A percentile compares a stretch with the other conserved stretches of the same genome.
Conservation (phyloP, 2,888 invertebrate genomes). For the Spisula solida region DNA sequence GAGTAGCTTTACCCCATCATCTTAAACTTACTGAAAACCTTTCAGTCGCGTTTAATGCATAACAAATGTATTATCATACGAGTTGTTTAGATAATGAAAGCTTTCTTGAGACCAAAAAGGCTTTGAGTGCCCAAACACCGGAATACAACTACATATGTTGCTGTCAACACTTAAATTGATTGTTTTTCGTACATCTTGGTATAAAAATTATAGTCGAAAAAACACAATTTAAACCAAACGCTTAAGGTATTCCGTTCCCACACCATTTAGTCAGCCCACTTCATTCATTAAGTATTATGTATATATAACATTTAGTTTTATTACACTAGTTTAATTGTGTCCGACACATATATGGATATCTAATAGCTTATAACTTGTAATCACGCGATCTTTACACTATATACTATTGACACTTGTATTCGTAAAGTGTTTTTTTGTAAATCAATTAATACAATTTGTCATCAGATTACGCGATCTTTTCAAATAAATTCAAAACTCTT, state of each 20-base stretch:
- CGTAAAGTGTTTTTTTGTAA: too few species aligned
- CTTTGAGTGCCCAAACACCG: not conserved
- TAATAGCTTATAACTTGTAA: too few species aligned
- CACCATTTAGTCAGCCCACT: not conserved
- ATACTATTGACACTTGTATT: too few species aligned
- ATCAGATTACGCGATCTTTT: not conserved
- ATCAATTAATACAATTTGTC: too few species aligned
- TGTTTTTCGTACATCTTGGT: not conserved
- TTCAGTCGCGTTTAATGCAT: not conserved
- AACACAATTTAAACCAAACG: not conserved
- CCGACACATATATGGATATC: too few species aligned
- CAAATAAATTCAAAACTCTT: too few species aligned
- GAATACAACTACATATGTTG: not conserved
- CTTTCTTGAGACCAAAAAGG: not conserved
- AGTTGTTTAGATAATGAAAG: not conserved
- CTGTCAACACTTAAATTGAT: conserved; percentile 13
- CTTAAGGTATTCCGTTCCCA: not conserved
- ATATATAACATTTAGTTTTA: too few species aligned
- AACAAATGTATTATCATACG: conserved; percentile 11
- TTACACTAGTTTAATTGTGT: too few species aligned
- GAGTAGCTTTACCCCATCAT: not conserved
- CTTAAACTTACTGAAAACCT: not conserved
- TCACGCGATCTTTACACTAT: too few species aligned
- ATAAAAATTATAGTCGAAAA: not conserved
- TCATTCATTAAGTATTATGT: not conserved